Percentiles rank a stretch among this genome's conserved stretches.
Evolutionary conservation across 2,113 vertebrate species (phyloP).

Genomic region (Canis aureus): DNA sequence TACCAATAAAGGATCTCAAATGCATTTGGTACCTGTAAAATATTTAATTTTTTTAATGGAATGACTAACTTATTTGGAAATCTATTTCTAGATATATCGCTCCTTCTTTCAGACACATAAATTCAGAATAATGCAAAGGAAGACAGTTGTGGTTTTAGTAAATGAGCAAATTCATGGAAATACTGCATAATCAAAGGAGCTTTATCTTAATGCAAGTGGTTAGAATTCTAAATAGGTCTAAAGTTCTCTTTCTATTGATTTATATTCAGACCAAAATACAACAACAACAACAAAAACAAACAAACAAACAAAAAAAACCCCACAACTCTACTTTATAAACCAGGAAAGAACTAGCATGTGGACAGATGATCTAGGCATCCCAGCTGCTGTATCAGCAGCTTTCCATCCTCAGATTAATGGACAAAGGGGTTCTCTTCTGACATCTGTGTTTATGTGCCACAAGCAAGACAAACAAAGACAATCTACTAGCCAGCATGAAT

Average conservation of each 20-base stretch:
- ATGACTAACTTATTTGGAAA: not conserved
- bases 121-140: not conserved
- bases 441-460: constrained; percentile 27
- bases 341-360: not conserved
- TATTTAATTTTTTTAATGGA: not conserved
- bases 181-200: constrained; percentile 44
- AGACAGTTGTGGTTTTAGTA: not conserved
- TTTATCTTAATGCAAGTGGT: constrained; percentile 28
- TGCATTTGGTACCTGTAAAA: not conserved
- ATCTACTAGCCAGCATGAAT: not conserved
- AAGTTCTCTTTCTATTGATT: constrained; percentile 36
- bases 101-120: constrained; percentile 21
- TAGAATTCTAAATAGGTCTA: constrained; percentile 56
- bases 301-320: no score
- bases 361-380: not conserved
- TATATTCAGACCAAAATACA: not conserved
- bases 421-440: constrained; percentile 41
- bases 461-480: constrained; percentile 56
- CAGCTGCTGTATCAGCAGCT: not conserved
- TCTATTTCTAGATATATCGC: not conserved
- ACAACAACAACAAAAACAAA: not conserved
- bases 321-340: not conserved
- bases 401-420: not conserved
- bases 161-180: not conserved
- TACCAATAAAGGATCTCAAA: not conserved